Base-by-base conservation (phyloP, 2,113 vertebrate genomes). In the Arvicanthis niloticus region DNA sequence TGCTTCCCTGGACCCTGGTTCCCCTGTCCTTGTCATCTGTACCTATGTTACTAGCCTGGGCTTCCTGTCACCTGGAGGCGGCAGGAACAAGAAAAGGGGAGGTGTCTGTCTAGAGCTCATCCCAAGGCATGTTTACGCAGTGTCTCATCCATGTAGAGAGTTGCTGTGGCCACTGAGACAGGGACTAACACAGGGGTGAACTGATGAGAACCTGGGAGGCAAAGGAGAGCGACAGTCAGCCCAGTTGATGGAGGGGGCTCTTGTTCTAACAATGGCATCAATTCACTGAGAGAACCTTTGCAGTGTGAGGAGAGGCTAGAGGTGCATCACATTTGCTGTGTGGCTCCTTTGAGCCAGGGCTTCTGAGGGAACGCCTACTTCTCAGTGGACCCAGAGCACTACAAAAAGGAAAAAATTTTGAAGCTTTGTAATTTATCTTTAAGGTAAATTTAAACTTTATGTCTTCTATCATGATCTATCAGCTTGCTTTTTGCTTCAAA, bases 401-500 rank as follows among this genome's bases (percentile, higher is more conserved):
- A 4, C 16, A 87, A 84, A 92, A 8, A 53, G 37, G n/a, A 88
- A 37, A 84, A 65, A 45, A 45, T 78, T 89, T 70, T 70, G 58
- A 89, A 37, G 42, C 7, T 67, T 75, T 24, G 70, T n/a, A 68
- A 91, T 93, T 96, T 37, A 70, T 93, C 42, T 91, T 91, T 78
- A 95, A 92, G 92, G 76, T 15, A 9, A 13, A 51, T 81, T 42
- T 76, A 94, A 70, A 86, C 42, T 73, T 81, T 92, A 11, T 45
- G 42, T 92, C 68, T 88, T 80, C 75, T 88, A 37, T 16, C 75
- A 65, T 26, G 37, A 72, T 48, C 5, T 37, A 80, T 65, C 7
- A 26, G 62, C 60, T 90, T 91, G 58, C 31, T 93, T 92, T 95
- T 37, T 60, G 58, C 45, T 85, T 24, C 51, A 62, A 48, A 70